Conservation (phyloP, 2,888 invertebrate species). For the Stramonita haemastoma region DNA sequence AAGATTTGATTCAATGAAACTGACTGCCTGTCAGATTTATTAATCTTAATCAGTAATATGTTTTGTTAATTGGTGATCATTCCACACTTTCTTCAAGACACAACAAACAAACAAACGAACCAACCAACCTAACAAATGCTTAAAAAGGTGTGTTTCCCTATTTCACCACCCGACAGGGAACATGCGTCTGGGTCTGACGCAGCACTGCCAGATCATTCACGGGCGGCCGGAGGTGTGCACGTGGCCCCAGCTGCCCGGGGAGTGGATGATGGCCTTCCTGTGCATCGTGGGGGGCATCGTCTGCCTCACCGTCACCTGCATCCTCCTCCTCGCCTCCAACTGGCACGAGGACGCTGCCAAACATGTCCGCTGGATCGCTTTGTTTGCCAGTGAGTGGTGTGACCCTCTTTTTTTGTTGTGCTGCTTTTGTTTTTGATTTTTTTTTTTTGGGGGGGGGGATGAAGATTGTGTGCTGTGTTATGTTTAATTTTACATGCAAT, state of each 20-base stretch:
- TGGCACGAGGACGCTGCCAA: conserved; percentile 64
- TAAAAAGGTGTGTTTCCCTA: no score
- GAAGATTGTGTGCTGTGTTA: no score
- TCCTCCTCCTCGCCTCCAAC: conserved; percentile 61
- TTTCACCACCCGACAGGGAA: conserved; percentile 51
- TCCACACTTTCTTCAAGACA: no score
- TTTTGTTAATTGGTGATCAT: no score
- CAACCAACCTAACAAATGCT: no score
- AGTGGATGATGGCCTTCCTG: conserved; percentile 65
- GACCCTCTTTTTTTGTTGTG: background rate
- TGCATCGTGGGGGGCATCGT: conserved; percentile 64
- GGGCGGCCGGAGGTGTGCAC: conserved; percentile 61
- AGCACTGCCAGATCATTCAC: conserved; percentile 64
- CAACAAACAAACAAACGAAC: no score
- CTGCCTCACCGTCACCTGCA: conserved; percentile 62
- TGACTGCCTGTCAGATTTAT: no score
- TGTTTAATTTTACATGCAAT: no score
- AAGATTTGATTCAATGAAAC: no score
- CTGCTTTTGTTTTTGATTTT: background rate
- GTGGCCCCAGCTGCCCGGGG: conserved; percentile 59
- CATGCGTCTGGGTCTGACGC: conserved; percentile 63
- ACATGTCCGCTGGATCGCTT: conserved; percentile 67
- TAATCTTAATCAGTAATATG: no score
- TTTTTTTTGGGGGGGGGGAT: no score
- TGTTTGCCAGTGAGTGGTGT: conserved; percentile 63